These are phyloP conservation scores for Goniozus legneri DNA, from an alignment of 1,140 invertebrate genomes.

Conservation along the genomic window DNA sequence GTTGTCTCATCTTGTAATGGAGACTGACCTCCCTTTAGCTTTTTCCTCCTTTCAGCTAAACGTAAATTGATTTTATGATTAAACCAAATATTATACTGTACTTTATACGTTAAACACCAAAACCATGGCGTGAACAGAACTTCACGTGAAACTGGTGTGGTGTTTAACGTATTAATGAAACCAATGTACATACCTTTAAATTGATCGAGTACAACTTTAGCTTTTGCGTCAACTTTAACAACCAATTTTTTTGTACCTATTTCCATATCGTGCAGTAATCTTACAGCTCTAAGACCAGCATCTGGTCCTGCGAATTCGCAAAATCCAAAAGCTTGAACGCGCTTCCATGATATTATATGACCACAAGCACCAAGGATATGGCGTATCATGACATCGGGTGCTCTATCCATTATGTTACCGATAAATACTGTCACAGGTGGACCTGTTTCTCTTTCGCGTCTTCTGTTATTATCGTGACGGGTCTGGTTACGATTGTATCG, in stretches of 20 bases:
- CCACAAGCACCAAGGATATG: slow-evolving; percentile 89
- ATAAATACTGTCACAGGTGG: slow-evolving; percentile 97
- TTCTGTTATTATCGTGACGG: slow-evolving; percentile 42
- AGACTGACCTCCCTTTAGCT: slow-evolving; percentile 57
- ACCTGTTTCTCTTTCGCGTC: slow-evolving; percentile 56
- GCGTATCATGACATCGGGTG: slow-evolving; percentile 92
- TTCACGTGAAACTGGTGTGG: no score
- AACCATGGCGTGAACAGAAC: no score
- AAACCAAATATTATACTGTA: no score
- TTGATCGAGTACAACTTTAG: slow-evolving; percentile 88
- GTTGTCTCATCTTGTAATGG: slow-evolving; percentile 60
- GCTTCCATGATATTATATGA: slow-evolving; percentile 92
- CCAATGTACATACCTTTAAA: slow-evolving; percentile 70
- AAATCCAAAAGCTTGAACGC: slow-evolving; percentile 98
- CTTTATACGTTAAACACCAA: no score
- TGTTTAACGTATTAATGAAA: slow-evolving; percentile 10
- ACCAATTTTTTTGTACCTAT: slow-evolving; percentile 92
- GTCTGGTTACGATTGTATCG: slow-evolving; percentile 43
- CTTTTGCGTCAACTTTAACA: slow-evolving; percentile 97
- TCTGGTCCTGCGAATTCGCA: slow-evolving; percentile 95
- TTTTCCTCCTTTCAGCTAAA: slow-evolving; percentile 60
- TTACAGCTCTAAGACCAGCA: slow-evolving; percentile 88
- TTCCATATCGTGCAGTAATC: slow-evolving; percentile 90
- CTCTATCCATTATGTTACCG: slow-evolving; percentile 95
- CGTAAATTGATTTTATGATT: slow-evolving; percentile 3